These are phyloP conservation scores for Brenthis daphne DNA, from an alignment of 2,888 invertebrate genomes.

Conservation along the genomic window DNA sequence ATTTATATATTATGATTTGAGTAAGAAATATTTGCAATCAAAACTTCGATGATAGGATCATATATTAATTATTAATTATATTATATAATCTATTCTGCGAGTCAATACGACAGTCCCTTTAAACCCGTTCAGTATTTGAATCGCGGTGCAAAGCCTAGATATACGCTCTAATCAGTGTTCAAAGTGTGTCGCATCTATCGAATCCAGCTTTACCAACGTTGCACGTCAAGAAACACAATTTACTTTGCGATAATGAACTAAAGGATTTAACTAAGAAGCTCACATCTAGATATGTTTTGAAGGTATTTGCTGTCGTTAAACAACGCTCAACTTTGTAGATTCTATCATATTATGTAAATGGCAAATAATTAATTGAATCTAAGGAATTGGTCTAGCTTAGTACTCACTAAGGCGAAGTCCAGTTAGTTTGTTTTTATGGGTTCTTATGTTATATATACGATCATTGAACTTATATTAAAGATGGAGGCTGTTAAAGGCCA, in stretches of 20 bases:
- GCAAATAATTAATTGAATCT: no score
- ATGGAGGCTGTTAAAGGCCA: no score
- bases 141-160: constrained; percentile 40
- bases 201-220: constrained; percentile 12
- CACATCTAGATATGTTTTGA: constrained; percentile 4
- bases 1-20: no score
- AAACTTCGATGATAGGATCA: no score
- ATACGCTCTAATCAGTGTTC: constrained; percentile 64
- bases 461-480: no score
- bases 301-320: constrained; percentile 8
- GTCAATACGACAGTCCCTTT: constrained; percentile 8
- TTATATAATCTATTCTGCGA: background rate
- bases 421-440: no score
- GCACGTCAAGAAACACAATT: constrained; percentile 35
- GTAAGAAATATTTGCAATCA: no score
- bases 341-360: no score
- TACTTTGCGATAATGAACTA: constrained; percentile 35
- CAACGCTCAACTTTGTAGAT: background rate
- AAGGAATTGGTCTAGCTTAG: no score
- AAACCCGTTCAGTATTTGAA: constrained; percentile 43
- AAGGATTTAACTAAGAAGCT: constrained; percentile 32
- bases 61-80: background rate
- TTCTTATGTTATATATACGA: no score
- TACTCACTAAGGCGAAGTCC: no score
- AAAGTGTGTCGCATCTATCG: constrained; percentile 45